Evolutionary conservation across 2,888 invertebrate genomes (phyloP).

Genomic region (Lysandra coridon): DNA sequence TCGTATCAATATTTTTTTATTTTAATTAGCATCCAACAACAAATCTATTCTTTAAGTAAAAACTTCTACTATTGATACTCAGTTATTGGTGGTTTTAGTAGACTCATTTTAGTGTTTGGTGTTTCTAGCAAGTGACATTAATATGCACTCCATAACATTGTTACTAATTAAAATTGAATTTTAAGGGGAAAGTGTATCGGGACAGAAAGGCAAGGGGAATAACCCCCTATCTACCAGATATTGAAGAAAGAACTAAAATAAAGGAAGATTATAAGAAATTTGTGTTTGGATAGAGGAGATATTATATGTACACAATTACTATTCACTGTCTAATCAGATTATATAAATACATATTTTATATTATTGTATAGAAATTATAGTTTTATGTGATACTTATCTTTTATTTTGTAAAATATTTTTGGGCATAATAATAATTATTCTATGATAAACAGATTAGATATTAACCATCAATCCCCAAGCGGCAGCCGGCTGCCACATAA

Average conservation of each 20-base stretch:
- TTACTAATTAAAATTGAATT: conserved; percentile 40
- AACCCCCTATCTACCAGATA: conserved; percentile 83
- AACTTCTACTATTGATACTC: not conserved
- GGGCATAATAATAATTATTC: not conserved
- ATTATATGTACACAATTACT: not conserved
- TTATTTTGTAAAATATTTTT: not conserved
- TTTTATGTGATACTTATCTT: not conserved
- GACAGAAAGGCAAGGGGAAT: conserved; percentile 84
- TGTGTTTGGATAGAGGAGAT: not conserved
- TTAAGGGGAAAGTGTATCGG: conserved; percentile 80
- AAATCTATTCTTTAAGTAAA: not conserved
- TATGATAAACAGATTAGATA: not conserved
- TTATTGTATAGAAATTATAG: not conserved
- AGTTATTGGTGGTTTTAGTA: too few relatives aligned
- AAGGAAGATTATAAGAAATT: conserved; percentile 78
- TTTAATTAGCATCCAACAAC: too few relatives aligned
- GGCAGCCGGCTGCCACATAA: too few relatives aligned
- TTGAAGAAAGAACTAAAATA: conserved; percentile 84
- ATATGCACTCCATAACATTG: not conserved
- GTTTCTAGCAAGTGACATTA: too few relatives aligned
- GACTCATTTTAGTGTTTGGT: too few relatives aligned
- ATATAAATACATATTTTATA: not conserved
- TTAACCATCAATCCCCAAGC: not conserved
- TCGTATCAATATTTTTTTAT: conserved; percentile 45
- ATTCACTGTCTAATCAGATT: not conserved